These are phyloP conservation scores for Pogoniulus pusillus DNA, from an alignment of 2,797 vertebrate species.

Conservation along the genomic window DNA sequence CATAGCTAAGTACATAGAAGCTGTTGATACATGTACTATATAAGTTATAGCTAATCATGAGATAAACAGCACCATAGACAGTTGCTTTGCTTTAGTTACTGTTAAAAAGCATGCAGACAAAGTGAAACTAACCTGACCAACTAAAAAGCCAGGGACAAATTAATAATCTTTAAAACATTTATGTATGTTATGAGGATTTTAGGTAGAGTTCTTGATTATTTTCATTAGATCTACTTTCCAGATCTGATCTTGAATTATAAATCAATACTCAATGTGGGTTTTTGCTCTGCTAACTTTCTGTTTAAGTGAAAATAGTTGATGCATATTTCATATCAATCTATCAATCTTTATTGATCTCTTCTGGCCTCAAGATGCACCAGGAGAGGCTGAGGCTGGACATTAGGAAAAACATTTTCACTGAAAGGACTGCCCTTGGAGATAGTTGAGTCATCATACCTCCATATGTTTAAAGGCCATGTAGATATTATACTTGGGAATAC, in stretches of 20 bases:
- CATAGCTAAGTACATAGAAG: not conserved
- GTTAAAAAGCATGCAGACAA: not conserved
- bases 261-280: not conserved
- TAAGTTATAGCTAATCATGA: not conserved
- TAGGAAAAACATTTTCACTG: too few relatives aligned
- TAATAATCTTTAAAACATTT: not conserved
- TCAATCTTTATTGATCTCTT: too few relatives aligned
- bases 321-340: constrained; percentile 15
- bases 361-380: too few relatives aligned
- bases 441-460: too few relatives aligned
- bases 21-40: not conserved
- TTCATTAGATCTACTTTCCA: not conserved
- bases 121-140: not conserved
- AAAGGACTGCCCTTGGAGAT: too few relatives aligned
- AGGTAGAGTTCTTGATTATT: not conserved
- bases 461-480: too few relatives aligned
- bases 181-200: not conserved
- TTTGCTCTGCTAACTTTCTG: not conserved
- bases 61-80: not conserved
- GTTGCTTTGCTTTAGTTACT: not conserved
- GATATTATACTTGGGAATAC: too few relatives aligned
- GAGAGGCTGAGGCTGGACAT: too few relatives aligned
- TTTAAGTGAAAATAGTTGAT: constrained; percentile 4
- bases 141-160: fast-evolving
- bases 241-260: not conserved